Evolutionary conservation across 2,888 invertebrate genomes (phyloP), one percentile per base, ranked within the genome.

Genomic region (Salticus scenicus): DNA sequence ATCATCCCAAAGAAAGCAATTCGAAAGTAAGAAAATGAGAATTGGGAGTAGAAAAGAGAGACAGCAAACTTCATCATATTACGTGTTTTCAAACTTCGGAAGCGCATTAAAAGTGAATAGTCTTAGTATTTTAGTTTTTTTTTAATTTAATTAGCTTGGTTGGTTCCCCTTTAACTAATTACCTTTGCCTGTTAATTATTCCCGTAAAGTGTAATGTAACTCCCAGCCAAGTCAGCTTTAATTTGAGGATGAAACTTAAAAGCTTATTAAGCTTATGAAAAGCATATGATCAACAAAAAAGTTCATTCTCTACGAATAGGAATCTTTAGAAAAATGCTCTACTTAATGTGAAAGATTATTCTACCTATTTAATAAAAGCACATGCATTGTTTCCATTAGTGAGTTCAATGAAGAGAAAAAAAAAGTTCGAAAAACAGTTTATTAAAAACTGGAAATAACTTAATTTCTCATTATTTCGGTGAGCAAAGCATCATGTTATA

Each of bases 141-240:
- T 66, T 66, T 20, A 66, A 66, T 66, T 66, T 66, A n/a, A 66
- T 66, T 66, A 66, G 31, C 66, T 31, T 66, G 66, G 17, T 28
- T 31, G 30, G 66, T 31, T 28, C 66, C 31, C 30, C 66, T 66
- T 28, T 31, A 31, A 66, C 66, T 66, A 66, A 66, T 66, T 66
- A 66, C 31, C 66, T 20, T 66, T 66, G 28, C 66, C 28, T 31
- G 31, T 66, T 66, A 66, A 66, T 66, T 66, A 66, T 66, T 66
- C 31, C 66, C 30, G 66, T 30, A 30, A 66, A 66, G 31, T 66
- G 66, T 66, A 31, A 66, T 31, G 66, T 31, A 66, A 66, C 28
- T 66, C 66, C 66, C 66, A 31, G 66, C 66, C 8, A 28, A 66
- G 66, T 66, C 66, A 31, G 28, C 66, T 66, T 31, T 66, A 66